Evolutionary conservation across 2,113 vertebrate genomes (phyloP), one percentile per base, ranked within the genome.

Genomic region (Nyctibius bracteatus): DNA sequence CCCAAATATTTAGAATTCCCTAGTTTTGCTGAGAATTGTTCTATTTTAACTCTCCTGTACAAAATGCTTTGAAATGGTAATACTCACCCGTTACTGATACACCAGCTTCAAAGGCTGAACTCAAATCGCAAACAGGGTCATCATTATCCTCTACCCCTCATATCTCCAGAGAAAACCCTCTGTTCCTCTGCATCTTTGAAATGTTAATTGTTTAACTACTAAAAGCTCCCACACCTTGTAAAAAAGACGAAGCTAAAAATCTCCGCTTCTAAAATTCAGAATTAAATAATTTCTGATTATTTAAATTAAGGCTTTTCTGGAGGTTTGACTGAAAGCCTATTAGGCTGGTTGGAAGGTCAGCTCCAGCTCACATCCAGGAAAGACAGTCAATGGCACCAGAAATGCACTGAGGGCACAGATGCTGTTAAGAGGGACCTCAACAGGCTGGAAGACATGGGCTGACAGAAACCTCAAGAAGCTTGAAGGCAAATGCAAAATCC

Each of bases 51-150:
- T 94, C 44, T n/a, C 23, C 73, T 72, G 57, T 57, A 92, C 52
- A 46, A 88, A 90, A 81, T 25, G 68, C 96, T 97, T 96, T 96
- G 96, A 97, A 97, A 87, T 97, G 96, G 73, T 94, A 96, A 97
- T 97, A 88, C 20, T 67, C 47, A 61, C 41, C 58, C 3, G 1
- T 78, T 89, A 84, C 77, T 74, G 35, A 90, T 61, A 81, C 8
- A 85, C 37, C 61, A 95, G 91, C 96, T 97, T 97, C 96, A 97
- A 97, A 97, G 96, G 65, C 91, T 93, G 89, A 90, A 96, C 87
- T 89, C 77, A 4, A 92, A 96, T 94, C 14, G 0, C 33, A 84
- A 97, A 95, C 83, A 95, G 86, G 91, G 92, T 95, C 92, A 92
- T 94, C 92, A 89, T 96, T 96, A 94, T 91, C 80, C 83, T 70